A percentile compares a stretch with the other conserved stretches of the same genome.
Conservation (phyloP, 64 coral and sea anemone genomes). For the Montipora capricornis region DNA sequence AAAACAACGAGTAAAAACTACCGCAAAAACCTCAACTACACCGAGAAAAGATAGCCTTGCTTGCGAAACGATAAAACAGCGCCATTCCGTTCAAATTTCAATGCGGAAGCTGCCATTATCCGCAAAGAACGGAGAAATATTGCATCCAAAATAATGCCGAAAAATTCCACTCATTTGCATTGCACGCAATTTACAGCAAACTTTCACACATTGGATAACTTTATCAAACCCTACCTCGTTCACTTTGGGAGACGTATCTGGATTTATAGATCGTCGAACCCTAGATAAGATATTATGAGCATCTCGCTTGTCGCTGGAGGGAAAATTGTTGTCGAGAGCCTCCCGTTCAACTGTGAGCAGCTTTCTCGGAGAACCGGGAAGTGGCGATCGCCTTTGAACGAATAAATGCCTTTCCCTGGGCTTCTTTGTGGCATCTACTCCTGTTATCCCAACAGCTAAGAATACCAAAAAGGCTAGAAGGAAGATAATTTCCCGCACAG, state of each 20-base stretch:
- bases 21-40: too few species aligned
- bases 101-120: too few species aligned
- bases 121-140: too few species aligned
- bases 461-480: neutral
- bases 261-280: slow-evolving; percentile 37
- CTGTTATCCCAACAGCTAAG: neutral
- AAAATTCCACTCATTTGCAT: neutral
- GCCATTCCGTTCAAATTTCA: too few species aligned
- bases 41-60: too few species aligned
- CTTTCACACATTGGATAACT: neutral
- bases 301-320: slow-evolving; percentile 11
- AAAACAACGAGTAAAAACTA: too few species aligned
- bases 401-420: slow-evolving; percentile 11
- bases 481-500: neutral
- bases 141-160: too few species aligned
- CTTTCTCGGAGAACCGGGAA: slow-evolving; percentile 48
- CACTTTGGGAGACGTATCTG: slow-evolving; percentile 14
- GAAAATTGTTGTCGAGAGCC: neutral
- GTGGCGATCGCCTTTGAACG: slow-evolving; percentile 39
- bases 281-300: slow-evolving; percentile 17
- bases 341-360: neutral
- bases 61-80: too few species aligned
- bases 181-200: slow-evolving; percentile 9
- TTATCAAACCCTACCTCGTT: slow-evolving; percentile 5
- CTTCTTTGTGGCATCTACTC: neutral